Conservation (phyloP, 2,888 invertebrate species). For the Dascillus cervinus region DNA sequence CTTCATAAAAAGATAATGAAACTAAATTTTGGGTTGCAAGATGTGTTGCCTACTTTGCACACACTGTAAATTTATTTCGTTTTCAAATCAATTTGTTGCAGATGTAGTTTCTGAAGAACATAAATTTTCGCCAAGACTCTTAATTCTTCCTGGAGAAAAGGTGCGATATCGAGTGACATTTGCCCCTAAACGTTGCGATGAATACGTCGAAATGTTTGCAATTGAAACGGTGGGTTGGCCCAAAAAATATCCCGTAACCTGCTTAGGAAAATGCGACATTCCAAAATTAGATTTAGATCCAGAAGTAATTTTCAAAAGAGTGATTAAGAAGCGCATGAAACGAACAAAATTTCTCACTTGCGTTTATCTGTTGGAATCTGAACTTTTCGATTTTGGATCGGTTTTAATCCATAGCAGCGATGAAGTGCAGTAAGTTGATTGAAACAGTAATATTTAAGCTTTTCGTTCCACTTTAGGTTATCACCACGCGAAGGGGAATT, state of each 20-base stretch:
- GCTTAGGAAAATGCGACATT: slow-evolving; percentile 31
- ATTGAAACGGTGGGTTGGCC: slow-evolving; percentile 29
- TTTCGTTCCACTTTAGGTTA: slow-evolving; percentile 30
- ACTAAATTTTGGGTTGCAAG: too few species aligned
- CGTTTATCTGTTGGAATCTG: slow-evolving; percentile 26
- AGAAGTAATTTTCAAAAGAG: slow-evolving; percentile 26
- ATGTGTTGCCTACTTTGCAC: too few species aligned
- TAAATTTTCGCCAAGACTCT: slow-evolving; percentile 15
- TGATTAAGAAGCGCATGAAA: slow-evolving; percentile 19
- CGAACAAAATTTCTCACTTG: slow-evolving; percentile 20
- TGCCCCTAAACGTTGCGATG: slow-evolving; percentile 25
- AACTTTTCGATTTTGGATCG: slow-evolving; percentile 33
- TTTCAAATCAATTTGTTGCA: too few species aligned
- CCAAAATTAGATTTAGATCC: slow-evolving; percentile 32
- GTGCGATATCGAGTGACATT: slow-evolving; percentile 24
- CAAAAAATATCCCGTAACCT: slow-evolving; percentile 22
- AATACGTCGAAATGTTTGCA: slow-evolving; percentile 26
- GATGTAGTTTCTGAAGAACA: too few species aligned
- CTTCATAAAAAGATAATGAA: too few species aligned
- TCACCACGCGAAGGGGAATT: slow-evolving; percentile 46
- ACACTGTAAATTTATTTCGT: too few species aligned
- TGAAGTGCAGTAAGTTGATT: slow-evolving; percentile 3
- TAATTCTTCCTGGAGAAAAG: slow-evolving; percentile 21
- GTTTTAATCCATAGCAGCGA: slow-evolving; percentile 1
- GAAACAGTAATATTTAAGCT: background rate